These are phyloP conservation scores for Xiphydria camelus DNA, from an alignment of 2,888 invertebrate species.

Conservation along the genomic window DNA sequence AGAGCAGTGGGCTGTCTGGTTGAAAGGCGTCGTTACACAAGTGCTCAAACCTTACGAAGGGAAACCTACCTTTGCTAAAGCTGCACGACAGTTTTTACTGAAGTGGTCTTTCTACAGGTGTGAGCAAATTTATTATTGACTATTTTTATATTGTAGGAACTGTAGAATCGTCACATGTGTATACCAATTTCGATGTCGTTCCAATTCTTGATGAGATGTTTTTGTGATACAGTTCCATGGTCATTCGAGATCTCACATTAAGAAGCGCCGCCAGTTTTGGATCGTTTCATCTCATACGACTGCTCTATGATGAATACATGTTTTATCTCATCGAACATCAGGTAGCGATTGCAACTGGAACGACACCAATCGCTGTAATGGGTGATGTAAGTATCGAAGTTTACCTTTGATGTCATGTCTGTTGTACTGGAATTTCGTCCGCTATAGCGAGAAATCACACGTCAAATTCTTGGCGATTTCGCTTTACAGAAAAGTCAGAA, in stretches of 20 bases:
- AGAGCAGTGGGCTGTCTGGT: slow-evolving; percentile 98
- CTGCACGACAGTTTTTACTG: slow-evolving; percentile 89
- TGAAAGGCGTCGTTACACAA: slow-evolving; percentile 89
- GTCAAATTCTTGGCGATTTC: slow-evolving; percentile 3
- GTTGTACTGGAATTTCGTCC: no score
- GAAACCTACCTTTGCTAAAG: slow-evolving; percentile 79
- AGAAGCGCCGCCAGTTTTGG: slow-evolving; percentile 98
- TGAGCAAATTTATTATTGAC: no score
- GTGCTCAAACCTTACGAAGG: slow-evolving; percentile 88
- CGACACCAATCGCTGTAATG: slow-evolving; percentile 95
- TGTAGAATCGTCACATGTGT: neutral
- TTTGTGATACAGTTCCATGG: slow-evolving; percentile 77
- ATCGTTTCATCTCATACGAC: slow-evolving; percentile 95
- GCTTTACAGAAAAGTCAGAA: slow-evolving; percentile 50
- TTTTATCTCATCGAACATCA: slow-evolving; percentile 97
- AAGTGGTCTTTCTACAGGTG: slow-evolving; percentile 99
- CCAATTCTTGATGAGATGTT: no score
- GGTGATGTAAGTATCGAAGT: slow-evolving; percentile 64
- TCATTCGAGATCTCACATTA: slow-evolving; percentile 94
- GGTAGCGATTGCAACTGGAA: slow-evolving; percentile 86
- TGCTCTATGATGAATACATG: slow-evolving; percentile 99
- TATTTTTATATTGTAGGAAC: no score
- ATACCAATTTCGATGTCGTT: neutral
- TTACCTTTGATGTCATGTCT: no score
- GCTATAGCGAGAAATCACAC: no score